Conservation (phyloP, 2,888 invertebrate species). For the Phaonia tiefii region DNA sequence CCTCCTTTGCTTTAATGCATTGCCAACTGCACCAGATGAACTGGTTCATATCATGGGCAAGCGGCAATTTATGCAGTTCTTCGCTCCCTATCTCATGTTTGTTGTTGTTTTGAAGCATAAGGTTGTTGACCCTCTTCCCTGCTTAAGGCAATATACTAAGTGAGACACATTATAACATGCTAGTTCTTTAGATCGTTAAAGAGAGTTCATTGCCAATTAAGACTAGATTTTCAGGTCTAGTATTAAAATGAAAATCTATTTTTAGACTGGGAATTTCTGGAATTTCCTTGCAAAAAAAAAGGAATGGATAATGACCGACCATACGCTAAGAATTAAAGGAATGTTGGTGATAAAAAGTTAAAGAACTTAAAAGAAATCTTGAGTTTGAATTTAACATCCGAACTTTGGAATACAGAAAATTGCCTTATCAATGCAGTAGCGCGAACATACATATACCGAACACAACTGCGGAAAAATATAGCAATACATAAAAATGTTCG, state of each 20-base stretch:
- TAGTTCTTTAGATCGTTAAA: not conserved
- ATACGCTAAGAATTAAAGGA: too few relatives aligned
- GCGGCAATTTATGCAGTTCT: not conserved
- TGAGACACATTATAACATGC: too few relatives aligned
- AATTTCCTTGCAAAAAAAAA: too few relatives aligned
- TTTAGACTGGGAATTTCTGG: slow-evolving; percentile 7
- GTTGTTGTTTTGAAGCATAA: slow-evolving; percentile 14
- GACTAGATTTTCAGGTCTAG: not conserved
- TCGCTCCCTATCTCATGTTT: not conserved
- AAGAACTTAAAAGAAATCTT: too few relatives aligned
- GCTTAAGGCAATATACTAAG: not conserved
- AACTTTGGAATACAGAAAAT: too few relatives aligned
- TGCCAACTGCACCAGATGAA: slow-evolving; percentile 50
- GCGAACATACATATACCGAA: too few relatives aligned
- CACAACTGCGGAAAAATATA: too few relatives aligned
- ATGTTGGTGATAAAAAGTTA: too few relatives aligned
- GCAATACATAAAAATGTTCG: too few relatives aligned
- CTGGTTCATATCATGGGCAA: slow-evolving; percentile 43
- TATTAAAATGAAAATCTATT: not conserved
- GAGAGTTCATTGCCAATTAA: not conserved
- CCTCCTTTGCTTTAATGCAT: slow-evolving; percentile 14
- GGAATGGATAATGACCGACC: too few relatives aligned
- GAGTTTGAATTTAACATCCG: too few relatives aligned
- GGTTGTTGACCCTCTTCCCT: not conserved
- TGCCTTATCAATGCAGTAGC: too few relatives aligned